Evolutionary conservation across 2,888 invertebrate genomes (phyloP), one percentile per base, ranked within the genome.

Genomic region (Melanostoma scalare): DNA sequence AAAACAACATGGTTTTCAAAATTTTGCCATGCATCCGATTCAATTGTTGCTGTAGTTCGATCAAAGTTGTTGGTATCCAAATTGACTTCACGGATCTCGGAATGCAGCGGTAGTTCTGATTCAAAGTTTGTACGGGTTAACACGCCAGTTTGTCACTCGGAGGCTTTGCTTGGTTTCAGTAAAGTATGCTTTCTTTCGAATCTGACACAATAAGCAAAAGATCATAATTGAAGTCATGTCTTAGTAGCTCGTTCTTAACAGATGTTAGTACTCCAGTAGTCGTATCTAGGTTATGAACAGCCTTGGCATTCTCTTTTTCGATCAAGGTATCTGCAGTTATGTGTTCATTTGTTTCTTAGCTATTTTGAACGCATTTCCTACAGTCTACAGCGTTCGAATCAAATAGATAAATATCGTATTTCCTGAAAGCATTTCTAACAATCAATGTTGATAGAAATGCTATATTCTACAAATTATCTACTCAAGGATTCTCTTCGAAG

Each of bases 341-440:
- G 33, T 9, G 31, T 52, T 61, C 36, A 33, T 63, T 63, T 33
- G 3, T 63, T 48, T 63, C 36, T 10, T n/a, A 20, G 48, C 48
- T 63, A 46, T 63, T 63, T n/a, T 63, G 50, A 8, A 65, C 50
- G 33, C 52, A 65, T 40, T 65, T 65, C 10, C 52, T 42, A 31
- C 33, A 60, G 8, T 60, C 60, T 33, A 44, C 33, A 31, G 35
- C 44, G 10, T 60, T 46, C 3, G 35, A 33, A 33, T 60, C 31
- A 6, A 46, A 60, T 4, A 33, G 44, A 31, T 40, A 58, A n/a
- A 63, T 50, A 3, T 38, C 63, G 48, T 30, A 50, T 48, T 58
- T 58, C 30, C 42, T 20, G 30, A 63, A 50, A 20, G 48, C 48
- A 36, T 63, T 65, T 42, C 35, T 9, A 33, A 52, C 52, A n/a